A percentile compares a stretch with the other conserved stretches of the same genome.
These are phyloP conservation scores for Raillietiella orientalis DNA, from an alignment of 2,888 invertebrate genomes.

Conservation along the genomic window DNA sequence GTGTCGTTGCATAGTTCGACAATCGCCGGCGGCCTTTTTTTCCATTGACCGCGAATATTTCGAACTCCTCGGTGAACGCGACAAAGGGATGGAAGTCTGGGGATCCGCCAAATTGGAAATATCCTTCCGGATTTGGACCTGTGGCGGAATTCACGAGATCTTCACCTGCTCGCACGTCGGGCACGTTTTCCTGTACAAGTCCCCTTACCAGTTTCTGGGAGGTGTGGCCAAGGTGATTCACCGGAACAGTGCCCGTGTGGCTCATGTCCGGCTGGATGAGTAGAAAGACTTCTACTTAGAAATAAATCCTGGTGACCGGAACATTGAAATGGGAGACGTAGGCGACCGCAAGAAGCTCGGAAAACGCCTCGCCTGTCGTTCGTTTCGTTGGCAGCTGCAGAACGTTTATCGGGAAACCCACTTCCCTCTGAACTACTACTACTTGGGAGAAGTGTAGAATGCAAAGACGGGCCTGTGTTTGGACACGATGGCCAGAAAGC, in stretches of 20 bases:
- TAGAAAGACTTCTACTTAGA: constrained; percentile 98
- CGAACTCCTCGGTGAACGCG: constrained; percentile 89
- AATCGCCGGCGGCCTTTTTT: constrained; percentile 78
- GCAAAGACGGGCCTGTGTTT: constrained; percentile 57
- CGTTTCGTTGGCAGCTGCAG: constrained; percentile 92
- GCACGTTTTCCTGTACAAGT: constrained; percentile 90
- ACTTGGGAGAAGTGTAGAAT: constrained; percentile 77
- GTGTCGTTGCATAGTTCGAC: constrained; percentile 78
- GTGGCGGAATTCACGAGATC: constrained; percentile 79
- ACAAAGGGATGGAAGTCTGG: constrained; percentile 99
- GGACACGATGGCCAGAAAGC: constrained; percentile 80
- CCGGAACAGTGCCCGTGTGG: constrained; percentile 91
- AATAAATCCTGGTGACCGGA: constrained; percentile 84
- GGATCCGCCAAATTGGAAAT: constrained; percentile 85
- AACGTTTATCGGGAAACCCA: constrained; percentile 93
- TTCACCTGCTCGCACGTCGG: constrained; percentile 86
- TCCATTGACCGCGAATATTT: constrained; percentile 36
- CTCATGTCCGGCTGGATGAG: constrained; percentile 99
- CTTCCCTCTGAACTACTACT: constrained; percentile 85
- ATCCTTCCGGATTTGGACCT: constrained; percentile 91
- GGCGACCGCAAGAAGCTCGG: constrained; percentile 40
- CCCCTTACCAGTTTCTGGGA: constrained; percentile 96
- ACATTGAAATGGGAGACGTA: constrained; percentile 70
- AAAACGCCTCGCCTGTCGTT: constrained; percentile 62
- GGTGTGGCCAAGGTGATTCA: constrained; percentile 87